phyloP scores from a whole-genome alignment of 2,113 vertebrate species.

The Oryzias woworae region DNA sequence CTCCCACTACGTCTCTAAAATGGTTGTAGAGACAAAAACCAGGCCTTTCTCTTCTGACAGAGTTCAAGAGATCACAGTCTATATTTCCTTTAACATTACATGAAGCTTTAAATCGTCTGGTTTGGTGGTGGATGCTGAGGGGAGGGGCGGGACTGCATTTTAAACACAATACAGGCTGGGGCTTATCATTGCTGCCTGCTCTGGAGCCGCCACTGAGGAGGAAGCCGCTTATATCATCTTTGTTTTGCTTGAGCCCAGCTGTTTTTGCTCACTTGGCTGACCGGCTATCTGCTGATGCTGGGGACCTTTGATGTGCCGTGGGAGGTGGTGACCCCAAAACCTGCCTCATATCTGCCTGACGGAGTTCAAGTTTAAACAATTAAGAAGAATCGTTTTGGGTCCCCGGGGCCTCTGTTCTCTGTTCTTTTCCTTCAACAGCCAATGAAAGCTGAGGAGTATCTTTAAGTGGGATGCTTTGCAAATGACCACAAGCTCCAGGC shows the following conservation, averaged over 20 bases:
- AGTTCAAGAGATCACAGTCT: constrained; percentile 68
- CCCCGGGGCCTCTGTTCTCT: constrained; percentile 33
- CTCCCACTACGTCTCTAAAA: constrained; percentile 56
- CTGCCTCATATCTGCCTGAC: constrained; percentile 51
- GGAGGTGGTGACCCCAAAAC: constrained; percentile 47
- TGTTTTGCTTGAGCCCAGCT: constrained; percentile 69
- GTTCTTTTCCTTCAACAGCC: constrained; percentile 24
- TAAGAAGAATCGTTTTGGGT: constrained; percentile 46
- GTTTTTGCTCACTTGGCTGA: constrained; percentile 60
- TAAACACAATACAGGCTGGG: constrained; percentile 46
- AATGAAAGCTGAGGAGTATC: constrained; percentile 25
- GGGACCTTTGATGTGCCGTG: constrained; percentile 66
- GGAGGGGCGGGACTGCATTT: constrained; percentile 13
- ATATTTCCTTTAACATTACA: constrained; percentile 71
- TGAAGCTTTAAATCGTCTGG: constrained; percentile 58
- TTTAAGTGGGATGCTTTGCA: constrained; percentile 30
- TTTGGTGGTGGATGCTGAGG: constrained; percentile 15
- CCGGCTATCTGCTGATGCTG: constrained; percentile 57
- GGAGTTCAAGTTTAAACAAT: constrained; percentile 74
- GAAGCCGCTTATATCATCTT: constrained; percentile 69
- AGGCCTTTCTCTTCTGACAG: constrained; percentile 60
- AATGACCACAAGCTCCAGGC: constrained; percentile 15
- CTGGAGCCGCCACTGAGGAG: constrained; percentile 46
- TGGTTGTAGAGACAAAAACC: constrained; percentile 55
- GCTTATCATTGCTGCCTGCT: constrained; percentile 55